Conservation (phyloP, 35 echinoderm and acorn worm genomes). For the Stichopus chloronotus region DNA sequence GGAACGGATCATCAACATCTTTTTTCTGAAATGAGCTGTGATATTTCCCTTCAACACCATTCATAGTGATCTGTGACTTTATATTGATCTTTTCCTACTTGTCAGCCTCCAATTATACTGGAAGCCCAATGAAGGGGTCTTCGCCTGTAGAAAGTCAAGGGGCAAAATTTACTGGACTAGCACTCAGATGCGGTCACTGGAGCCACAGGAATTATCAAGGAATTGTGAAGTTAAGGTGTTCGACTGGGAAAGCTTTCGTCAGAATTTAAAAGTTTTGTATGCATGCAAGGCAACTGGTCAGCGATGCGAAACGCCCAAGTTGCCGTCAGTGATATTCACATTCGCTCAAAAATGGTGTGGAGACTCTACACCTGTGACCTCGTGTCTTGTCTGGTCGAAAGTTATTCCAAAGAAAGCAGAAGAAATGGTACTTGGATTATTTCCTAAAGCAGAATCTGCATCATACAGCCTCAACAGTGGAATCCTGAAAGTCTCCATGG, state of each 20-base stretch:
- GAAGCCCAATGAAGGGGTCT: neutral
- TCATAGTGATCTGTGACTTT: neutral
- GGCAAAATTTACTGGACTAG: constrained; percentile 38
- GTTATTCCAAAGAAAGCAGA: constrained; percentile 47
- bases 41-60: neutral
- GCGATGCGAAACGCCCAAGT: neutral
- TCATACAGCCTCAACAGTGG: constrained; percentile 16
- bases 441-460: constrained; percentile 17
- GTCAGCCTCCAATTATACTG: constrained; percentile 32
- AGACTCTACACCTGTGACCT: neutral
- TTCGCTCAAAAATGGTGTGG: constrained; percentile 46
- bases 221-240: neutral
- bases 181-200: neutral
- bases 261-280: neutral
- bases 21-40: no score
- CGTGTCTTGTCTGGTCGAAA: constrained; percentile 31
- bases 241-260: neutral
- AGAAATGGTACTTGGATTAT: constrained; percentile 34
- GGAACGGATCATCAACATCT: no score
- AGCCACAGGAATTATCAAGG: constrained; percentile 21
- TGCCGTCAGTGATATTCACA: constrained; percentile 18
- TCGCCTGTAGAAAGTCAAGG: neutral
- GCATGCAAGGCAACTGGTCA: neutral
- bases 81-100: neutral
- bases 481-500: neutral